Base-by-base conservation (phyloP, 2,888 invertebrate genomes). In the Mesorhabditis spiculigera region DNA sequence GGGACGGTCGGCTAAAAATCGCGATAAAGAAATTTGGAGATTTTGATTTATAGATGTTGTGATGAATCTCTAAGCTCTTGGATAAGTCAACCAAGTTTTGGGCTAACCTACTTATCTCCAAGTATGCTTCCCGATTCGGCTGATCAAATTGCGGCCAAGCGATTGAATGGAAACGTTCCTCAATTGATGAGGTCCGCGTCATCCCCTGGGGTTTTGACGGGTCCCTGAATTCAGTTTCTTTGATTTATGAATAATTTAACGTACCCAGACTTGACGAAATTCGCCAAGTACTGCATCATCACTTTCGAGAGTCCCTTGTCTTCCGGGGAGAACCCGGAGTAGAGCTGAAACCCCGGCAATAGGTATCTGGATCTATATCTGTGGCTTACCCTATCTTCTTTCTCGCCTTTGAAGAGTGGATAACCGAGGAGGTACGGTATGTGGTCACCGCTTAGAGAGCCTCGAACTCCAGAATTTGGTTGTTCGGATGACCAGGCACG, bases 201-300 rank as follows among this genome's bases (percentile, higher is more conserved):
- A 85, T 76, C 28, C 76, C 68, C 5, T 65, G 70, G 5, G 85
- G 85, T 66, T 80, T 81, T n/a, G 80, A 77, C 13, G 85, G 85
- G 67, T 85, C 84, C 28, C 85, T 83, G 67, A 63, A 76, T 44
- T 67, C 43, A 45, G 44, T 68, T 43, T 43, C 64, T 5, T 50
- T 4, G 13, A 45, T 64, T 13, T 63, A 44, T 62, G 58, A 42
- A 62, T 64, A 63, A 13, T 62, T 64, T 42, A 45, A 50, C 75
- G 45, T 66, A 84, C 84, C 84, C 86, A 13, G 81, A 80, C 76
- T 84, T 84, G 58, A 84, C 85, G 75, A 86, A 86, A 67, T 86
- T 86, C 13, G 82, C 71, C 5, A 86, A 71, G 71, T 83, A 86
- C 61, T 80, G 79, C 84, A 86, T 85, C 78, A 86, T 78, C 4